A percentile compares a stretch with the other conserved stretches of the same genome.
phyloP scores from a whole-genome alignment of 2,797 vertebrate species.

The Myotis findleyi region DNA sequence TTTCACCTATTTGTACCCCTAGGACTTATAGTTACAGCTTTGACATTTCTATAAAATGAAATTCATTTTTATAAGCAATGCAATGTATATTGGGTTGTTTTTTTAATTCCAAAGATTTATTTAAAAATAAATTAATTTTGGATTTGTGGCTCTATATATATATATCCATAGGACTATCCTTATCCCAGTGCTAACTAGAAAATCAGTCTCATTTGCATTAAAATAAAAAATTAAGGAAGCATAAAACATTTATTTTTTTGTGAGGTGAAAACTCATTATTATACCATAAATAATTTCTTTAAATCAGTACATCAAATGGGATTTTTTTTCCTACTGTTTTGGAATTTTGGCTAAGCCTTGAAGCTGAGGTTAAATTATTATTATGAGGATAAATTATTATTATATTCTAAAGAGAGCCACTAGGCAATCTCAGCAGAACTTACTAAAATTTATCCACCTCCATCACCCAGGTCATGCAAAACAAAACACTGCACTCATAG shows the following conservation, averaged over 20 bases:
- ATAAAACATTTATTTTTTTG: constrained; percentile 24
- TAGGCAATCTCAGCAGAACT: neutral
- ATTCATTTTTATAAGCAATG: constrained; percentile 57
- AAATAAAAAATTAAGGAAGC: constrained; percentile 60
- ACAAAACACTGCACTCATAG: neutral
- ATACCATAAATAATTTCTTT: constrained; percentile 54
- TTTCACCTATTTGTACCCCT: neutral
- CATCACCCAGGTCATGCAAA: neutral
- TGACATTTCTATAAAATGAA: constrained; percentile 42
- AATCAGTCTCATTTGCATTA: constrained; percentile 22
- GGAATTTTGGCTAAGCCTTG: constrained; percentile 43
- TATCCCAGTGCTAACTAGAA: neutral
- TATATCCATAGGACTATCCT: neutral
- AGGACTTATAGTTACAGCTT: neutral
- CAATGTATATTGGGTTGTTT: neutral
- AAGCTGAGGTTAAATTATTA: neutral
- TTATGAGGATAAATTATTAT: neutral
- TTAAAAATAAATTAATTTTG: constrained; percentile 10
- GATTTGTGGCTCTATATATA: neutral
- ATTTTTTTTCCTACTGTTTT: neutral
- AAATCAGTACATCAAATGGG: neutral
- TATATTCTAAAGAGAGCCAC: neutral
- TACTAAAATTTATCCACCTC: neutral
- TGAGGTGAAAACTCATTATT: constrained; percentile 22
- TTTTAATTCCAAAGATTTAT: neutral